These are phyloP conservation scores for Pantherophis guttatus DNA, from an alignment of 2,113 vertebrate species.

Conservation along the genomic window DNA sequence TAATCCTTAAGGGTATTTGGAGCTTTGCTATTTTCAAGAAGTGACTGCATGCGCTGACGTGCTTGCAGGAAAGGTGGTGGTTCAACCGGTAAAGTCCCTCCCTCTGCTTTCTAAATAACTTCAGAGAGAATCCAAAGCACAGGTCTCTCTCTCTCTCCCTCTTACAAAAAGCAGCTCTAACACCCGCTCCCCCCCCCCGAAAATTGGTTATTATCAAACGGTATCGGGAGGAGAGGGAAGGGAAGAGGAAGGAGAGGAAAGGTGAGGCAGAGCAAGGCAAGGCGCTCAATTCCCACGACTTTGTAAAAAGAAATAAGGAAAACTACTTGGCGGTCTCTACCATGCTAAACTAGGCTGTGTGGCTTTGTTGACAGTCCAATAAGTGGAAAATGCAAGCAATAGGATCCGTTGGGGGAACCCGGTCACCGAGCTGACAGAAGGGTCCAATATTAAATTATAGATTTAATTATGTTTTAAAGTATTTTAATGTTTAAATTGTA, in stretches of 20 bases:
- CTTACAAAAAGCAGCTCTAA: not conserved
- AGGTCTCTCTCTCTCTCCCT: not conserved
- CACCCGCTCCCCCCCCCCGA: fast-evolving
- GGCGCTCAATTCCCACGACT: not conserved
- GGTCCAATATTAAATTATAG: not conserved
- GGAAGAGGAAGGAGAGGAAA: not conserved
- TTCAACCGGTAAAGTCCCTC: not conserved
- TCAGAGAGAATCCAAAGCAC: not conserved
- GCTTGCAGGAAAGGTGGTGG: not conserved
- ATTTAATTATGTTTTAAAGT: too few relatives aligned
- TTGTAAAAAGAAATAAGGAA: not conserved
- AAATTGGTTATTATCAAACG: not conserved
- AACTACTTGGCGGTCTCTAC: not conserved
- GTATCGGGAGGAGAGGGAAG: not conserved
- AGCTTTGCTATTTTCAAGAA: not conserved
- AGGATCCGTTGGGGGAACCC: not conserved
- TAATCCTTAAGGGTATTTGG: not conserved
- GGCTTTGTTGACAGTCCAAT: not conserved
- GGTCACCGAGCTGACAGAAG: not conserved
- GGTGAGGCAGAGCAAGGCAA: too few relatives aligned
- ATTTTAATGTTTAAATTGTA: too few relatives aligned
- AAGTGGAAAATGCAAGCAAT: not conserved
- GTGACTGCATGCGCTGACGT: not conserved
- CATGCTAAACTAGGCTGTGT: not conserved
- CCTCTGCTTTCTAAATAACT: not conserved